Evolutionary conservation across 37 sponge, comb jelly and placozoan species (phyloP).

Genomic region (Hexactinellida sp.): DNA sequence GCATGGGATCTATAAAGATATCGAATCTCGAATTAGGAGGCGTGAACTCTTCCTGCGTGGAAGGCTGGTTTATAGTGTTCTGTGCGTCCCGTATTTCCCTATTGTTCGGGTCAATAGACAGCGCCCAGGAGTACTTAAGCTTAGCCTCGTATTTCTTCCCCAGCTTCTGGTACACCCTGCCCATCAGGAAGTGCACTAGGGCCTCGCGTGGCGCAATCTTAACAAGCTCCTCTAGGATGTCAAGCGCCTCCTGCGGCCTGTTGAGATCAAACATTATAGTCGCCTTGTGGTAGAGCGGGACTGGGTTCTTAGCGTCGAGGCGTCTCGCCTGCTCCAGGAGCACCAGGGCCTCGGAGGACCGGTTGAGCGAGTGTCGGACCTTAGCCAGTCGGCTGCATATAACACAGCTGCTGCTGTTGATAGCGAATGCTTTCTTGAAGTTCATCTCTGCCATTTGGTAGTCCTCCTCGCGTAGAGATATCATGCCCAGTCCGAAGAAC

Average conservation of each 20-base stretch:
- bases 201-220: conserved; percentile 57
- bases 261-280: neutral
- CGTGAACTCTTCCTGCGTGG: neutral
- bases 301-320: conserved; percentile 22
- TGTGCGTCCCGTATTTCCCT: neutral
- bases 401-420: conserved; percentile 61
- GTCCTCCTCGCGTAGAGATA: conserved; percentile 70
- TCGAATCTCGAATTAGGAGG: neutral
- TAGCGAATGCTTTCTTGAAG: conserved; percentile 41
- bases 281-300: conserved; percentile 18
- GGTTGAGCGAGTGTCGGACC: conserved; percentile 37
- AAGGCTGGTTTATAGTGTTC: neutral
- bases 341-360: conserved; percentile 31
- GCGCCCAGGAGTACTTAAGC: neutral
- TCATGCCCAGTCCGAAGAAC: conserved; percentile 81
- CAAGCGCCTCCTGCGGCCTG: conserved; percentile 48
- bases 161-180: no score
- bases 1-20: neutral
- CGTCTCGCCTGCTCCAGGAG: conserved; percentile 38
- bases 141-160: neutral
- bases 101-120: neutral
- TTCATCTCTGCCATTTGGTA: conserved; percentile 45
- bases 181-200: conserved; percentile 54
- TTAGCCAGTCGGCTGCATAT: conserved; percentile 59
- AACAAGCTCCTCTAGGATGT: conserved; percentile 43